These are phyloP conservation scores for Ramphastos sulfuratus DNA, from an alignment of 2,113 vertebrate genomes.

Conservation along the genomic window DNA sequence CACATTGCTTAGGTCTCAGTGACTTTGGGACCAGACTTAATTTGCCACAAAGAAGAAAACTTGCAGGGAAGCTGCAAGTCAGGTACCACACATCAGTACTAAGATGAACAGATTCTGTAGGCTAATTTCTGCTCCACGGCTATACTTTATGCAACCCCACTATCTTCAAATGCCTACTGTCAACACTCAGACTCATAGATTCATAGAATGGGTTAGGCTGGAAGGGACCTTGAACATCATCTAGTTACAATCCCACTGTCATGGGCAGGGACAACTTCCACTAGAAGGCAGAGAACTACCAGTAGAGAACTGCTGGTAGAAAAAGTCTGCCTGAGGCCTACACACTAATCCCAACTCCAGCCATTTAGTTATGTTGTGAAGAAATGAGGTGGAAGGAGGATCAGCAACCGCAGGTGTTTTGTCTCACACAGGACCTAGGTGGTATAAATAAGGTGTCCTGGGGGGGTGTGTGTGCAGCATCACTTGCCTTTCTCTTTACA, in stretches of 20 bases:
- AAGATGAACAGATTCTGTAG: background rate
- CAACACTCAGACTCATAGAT: background rate
- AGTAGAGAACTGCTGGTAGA: background rate
- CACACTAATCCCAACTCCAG: background rate
- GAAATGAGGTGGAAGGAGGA: background rate
- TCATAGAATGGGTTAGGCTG: no score
- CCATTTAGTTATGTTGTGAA: background rate
- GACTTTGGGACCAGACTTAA: background rate
- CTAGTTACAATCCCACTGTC: no score
- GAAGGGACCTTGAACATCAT: no score
- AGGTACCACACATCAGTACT: background rate
- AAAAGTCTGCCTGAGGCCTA: background rate
- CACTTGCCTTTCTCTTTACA: background rate
- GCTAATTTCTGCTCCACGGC: background rate
- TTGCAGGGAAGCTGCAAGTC: background rate
- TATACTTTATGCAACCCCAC: background rate
- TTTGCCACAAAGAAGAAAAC: background rate
- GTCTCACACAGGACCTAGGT: background rate
- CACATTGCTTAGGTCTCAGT: background rate
- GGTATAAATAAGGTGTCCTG: background rate
- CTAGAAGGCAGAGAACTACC: no score
- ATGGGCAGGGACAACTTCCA: no score
- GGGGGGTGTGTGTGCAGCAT: no score
- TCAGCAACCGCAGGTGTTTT: accelerated
- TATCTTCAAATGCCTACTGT: background rate